Conservation (phyloP, 2,797 vertebrate species). For the Choloepus didactylus region DNA sequence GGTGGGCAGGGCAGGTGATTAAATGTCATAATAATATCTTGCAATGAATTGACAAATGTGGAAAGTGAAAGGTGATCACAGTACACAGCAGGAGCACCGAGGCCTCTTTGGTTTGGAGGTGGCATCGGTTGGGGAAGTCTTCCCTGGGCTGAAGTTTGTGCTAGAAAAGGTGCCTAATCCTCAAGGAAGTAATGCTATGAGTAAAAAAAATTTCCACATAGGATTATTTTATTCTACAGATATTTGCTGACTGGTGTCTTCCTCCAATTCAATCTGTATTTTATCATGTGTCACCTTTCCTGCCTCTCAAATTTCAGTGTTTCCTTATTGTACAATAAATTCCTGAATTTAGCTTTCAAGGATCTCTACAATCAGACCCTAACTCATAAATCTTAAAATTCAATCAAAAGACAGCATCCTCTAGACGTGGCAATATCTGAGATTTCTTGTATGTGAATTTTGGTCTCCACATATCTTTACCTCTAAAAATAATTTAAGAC, state of each 20-base stretch:
- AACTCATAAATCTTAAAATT: slow-evolving; percentile 42
- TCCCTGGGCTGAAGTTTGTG: not conserved
- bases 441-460: not conserved
- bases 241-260: not conserved
- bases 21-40: not conserved
- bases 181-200: not conserved
- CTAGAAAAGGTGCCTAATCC: not conserved
- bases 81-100: not conserved
- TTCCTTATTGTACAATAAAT: slow-evolving; percentile 1
- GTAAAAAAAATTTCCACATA: not conserved
- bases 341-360: slow-evolving; percentile 27
- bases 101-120: not conserved
- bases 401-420: not conserved
- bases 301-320: slow-evolving; percentile 9
- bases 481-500: slow-evolving; percentile 46
- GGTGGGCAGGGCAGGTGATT: not conserved
- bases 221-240: not conserved
- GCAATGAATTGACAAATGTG: not conserved
- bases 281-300: not conserved
- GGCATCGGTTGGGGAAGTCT: not conserved
- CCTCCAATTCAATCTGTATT: not conserved
- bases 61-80: not conserved
- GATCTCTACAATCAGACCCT: not conserved
- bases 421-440: not conserved
- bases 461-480: not conserved